These are phyloP conservation scores for Cisticola juncidis DNA, from an alignment of 2,113 vertebrate species.

Conservation along the genomic window DNA sequence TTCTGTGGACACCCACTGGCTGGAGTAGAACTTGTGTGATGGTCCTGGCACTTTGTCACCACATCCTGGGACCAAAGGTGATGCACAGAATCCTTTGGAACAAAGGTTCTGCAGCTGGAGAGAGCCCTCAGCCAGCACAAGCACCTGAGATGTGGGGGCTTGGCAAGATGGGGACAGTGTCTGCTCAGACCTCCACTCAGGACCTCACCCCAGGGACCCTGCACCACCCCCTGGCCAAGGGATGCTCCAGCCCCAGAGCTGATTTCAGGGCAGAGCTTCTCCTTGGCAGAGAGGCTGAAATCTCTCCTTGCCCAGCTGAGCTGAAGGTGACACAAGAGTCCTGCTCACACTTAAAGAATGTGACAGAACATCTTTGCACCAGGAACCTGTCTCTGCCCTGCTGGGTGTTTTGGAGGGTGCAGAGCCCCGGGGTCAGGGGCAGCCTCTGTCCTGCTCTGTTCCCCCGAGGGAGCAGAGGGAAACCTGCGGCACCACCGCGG, in stretches of 20 bases:
- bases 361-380: neutral
- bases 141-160: neutral
- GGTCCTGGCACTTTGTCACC: neutral
- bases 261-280: neutral
- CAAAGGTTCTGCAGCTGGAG: fast-evolving
- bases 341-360: fast-evolving
- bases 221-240: fast-evolving
- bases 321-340: neutral
- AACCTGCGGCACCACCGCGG: neutral
- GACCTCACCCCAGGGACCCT: neutral
- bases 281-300: neutral
- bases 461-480: neutral
- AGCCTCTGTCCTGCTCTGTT: neutral
- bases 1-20: neutral
- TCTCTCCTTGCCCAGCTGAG: neutral
- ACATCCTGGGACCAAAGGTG: fast-evolving
- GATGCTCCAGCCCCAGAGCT: fast-evolving
- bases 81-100: fast-evolving
- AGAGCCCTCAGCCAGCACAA: neutral
- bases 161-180: neutral
- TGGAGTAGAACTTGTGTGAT: fast-evolving
- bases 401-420: fast-evolving
- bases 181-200: neutral
- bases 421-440: neutral
- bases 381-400: fast-evolving